Evolutionary conservation across 2,113 vertebrate genomes (phyloP).

Genomic region (Dasyornis broadbenti): DNA sequence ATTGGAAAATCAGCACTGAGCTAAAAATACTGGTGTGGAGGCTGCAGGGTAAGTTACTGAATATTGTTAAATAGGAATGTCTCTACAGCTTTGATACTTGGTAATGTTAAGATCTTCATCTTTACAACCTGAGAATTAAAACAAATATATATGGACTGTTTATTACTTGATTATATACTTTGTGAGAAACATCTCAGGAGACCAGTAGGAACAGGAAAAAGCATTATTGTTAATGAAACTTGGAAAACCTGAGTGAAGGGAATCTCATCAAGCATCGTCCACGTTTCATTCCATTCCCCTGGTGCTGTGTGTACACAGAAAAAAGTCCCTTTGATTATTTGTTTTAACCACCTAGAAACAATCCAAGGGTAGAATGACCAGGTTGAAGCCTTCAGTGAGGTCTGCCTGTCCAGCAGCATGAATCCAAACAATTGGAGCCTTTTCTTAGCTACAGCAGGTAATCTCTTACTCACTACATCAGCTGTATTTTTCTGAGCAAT

Average conservation of each 20-base stretch:
- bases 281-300: neutral
- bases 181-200: neutral
- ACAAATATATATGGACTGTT: neutral
- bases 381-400: neutral
- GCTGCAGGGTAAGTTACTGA: neutral
- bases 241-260: neutral
- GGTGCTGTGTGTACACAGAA: neutral
- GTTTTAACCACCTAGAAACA: neutral
- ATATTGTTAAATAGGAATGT: neutral
- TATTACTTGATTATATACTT: neutral
- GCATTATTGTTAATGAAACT: neutral
- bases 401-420: neutral
- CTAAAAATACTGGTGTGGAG: conserved; percentile 49
- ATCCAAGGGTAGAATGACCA: neutral
- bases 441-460: neutral
- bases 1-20: conserved; percentile 11
- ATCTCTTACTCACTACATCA: neutral
- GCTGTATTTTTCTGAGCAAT: neutral
- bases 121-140: neutral
- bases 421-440: neutral
- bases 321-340: neutral
- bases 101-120: neutral
- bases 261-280: neutral
- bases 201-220: neutral
- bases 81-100: neutral